These are phyloP conservation scores for Xestia ashworthii DNA, from an alignment of 2,888 invertebrate species.

Conservation along the genomic window DNA sequence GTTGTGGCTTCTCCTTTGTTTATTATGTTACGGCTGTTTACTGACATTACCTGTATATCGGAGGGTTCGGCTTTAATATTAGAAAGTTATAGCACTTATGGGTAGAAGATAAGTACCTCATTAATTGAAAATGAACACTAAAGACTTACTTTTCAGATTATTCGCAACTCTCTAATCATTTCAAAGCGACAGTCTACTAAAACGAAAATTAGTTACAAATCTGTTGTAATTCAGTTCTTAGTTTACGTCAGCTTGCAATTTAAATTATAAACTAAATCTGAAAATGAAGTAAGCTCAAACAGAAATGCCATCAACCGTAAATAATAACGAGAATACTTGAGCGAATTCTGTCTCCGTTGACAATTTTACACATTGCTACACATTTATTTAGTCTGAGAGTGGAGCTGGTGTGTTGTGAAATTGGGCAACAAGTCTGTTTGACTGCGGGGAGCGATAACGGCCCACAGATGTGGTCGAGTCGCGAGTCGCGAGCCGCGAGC, in stretches of 20 bases:
- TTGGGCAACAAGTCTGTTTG: conserved; percentile 62
- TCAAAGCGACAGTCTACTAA: conserved; percentile 2
- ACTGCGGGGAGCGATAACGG: conserved; percentile 46
- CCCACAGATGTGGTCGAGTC: conserved; percentile 27
- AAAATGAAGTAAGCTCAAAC: conserved; percentile 50
- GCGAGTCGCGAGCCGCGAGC: not conserved
- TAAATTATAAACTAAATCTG: conserved; percentile 48
- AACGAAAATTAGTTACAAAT: conserved; percentile 19
- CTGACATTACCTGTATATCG: not conserved
- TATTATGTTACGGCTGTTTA: conserved; percentile 4
- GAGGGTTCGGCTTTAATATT: not conserved
- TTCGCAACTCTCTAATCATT: conserved; percentile 20
- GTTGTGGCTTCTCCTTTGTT: conserved; percentile 13
- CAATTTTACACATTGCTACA: conserved; percentile 61
- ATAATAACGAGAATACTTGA: conserved; percentile 55
- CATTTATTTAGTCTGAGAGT: conserved; percentile 49
- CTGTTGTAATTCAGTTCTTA: conserved; percentile 30
- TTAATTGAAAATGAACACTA: not conserved
- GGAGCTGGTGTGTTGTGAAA: conserved; percentile 62
- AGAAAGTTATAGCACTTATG: not conserved
- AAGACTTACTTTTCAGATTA: not conserved
- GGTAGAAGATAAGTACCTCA: not conserved
- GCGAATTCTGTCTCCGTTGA: conserved; percentile 36
- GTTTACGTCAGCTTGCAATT: conserved; percentile 47
- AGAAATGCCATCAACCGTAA: conserved; percentile 52